A percentile compares a stretch with the other conserved stretches of the same genome.
These are phyloP conservation scores for Callyntrura guangdongensis DNA, from an alignment of 2,888 invertebrate species.

Conservation along the genomic window DNA sequence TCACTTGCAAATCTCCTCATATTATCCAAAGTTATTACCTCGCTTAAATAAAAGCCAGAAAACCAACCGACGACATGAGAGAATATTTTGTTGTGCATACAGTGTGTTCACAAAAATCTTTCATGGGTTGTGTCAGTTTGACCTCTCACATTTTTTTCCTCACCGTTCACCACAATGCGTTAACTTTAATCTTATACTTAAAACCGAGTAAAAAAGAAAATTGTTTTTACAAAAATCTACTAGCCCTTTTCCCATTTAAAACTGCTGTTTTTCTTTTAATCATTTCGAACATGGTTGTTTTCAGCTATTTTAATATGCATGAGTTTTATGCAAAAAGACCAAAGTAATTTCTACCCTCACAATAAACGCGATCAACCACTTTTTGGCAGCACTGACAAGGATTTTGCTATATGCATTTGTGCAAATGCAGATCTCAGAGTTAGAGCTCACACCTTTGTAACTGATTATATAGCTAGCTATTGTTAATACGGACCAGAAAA, in stretches of 20 bases:
- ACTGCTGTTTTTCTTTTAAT: conserved; percentile 21
- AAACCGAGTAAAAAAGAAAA: conserved; percentile 46
- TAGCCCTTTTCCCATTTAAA: conserved; percentile 17
- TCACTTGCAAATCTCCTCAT: conserved; percentile 64
- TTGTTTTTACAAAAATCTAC: conserved; percentile 10
- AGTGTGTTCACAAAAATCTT: conserved; percentile 27
- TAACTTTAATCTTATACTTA: conserved; percentile 30
- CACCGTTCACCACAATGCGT: conserved; percentile 22
- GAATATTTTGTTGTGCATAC: not conserved
- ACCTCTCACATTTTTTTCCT: conserved; percentile 44
- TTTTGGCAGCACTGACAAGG: not conserved
- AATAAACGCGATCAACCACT: conserved; percentile 51
- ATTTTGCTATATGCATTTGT: too few species aligned
- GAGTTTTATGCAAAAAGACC: conserved; percentile 72
- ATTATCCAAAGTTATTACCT: conserved; percentile 70
- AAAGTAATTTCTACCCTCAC: conserved; percentile 30
- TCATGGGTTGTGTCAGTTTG: conserved; percentile 69
- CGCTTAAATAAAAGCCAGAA: conserved; percentile 50
- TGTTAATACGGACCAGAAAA: not conserved
- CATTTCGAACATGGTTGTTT: conserved; percentile 29
- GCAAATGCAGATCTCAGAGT: not conserved
- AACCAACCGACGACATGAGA: not conserved
- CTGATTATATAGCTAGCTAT: not conserved
- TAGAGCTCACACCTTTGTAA: conserved; percentile 37
- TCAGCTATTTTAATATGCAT: conserved; percentile 77